Percentiles rank a stretch among this genome's conserved stretches.
Conservation (phyloP, 2,113 vertebrate genomes). For the Micronycteris hirsuta region DNA sequence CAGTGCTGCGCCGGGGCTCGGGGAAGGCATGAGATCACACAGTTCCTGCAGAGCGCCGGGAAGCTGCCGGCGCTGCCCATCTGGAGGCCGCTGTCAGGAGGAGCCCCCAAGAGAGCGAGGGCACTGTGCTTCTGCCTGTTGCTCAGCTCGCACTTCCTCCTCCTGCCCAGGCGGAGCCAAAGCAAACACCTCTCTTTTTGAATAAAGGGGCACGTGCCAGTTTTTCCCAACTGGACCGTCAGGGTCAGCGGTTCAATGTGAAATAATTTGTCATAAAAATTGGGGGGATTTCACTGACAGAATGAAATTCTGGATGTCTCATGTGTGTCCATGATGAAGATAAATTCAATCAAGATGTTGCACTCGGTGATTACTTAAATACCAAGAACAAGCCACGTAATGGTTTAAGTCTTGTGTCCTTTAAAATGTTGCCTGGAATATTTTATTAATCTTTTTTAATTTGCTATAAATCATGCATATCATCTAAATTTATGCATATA, state of each 20-base stretch:
- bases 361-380: background rate
- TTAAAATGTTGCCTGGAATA: background rate
- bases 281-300: background rate
- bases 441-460: background rate
- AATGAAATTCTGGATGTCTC: background rate
- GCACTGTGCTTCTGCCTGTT: background rate
- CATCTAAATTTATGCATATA: background rate
- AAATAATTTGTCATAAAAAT: background rate
- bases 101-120: background rate
- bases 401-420: background rate
- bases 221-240: background rate
- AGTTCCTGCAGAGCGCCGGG: constrained; percentile 47
- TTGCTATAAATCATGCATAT: background rate
- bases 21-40: constrained; percentile 47
- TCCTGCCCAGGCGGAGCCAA: background rate
- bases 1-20: constrained; percentile 45
- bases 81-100: constrained; percentile 10
- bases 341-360: background rate
- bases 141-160: background rate
- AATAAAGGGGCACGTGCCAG: background rate
- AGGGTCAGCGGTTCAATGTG: background rate
- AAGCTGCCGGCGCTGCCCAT: constrained; percentile 50
- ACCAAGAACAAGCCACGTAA: background rate
- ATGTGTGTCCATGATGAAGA: background rate
- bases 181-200: background rate